These are phyloP conservation scores for Mercenaria mercenaria DNA, from an alignment of 1,140 invertebrate genomes.

Conservation along the genomic window DNA sequence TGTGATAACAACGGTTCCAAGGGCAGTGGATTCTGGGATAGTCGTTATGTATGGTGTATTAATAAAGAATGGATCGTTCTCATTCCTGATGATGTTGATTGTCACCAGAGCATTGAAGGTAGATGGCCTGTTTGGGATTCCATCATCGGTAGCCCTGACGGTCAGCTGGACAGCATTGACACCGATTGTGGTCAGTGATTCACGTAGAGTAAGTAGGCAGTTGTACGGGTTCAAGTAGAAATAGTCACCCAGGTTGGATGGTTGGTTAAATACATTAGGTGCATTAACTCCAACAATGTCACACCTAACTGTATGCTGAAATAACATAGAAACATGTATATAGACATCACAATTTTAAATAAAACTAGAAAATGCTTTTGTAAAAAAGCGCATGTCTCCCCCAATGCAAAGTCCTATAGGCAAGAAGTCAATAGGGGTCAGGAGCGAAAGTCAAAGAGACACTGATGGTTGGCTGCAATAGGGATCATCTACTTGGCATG, in stretches of 20 bases:
- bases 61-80: constrained; percentile 74
- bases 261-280: constrained; percentile 62
- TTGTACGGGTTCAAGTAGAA: constrained; percentile 77
- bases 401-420: too few relatives aligned
- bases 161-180: constrained; percentile 64
- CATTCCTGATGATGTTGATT: constrained; percentile 76
- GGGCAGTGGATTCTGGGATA: constrained; percentile 70
- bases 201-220: constrained; percentile 72
- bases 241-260: constrained; percentile 68
- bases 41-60: constrained; percentile 65
- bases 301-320: constrained; percentile 72
- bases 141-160: constrained; percentile 74
- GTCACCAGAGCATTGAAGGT: constrained; percentile 67
- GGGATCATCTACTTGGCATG: too few relatives aligned
- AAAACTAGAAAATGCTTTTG: too few relatives aligned
- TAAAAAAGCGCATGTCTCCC: too few relatives aligned
- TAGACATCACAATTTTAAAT: too few relatives aligned
- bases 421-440: too few relatives aligned
- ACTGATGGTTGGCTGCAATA: too few relatives aligned
- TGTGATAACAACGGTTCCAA: constrained; percentile 69
- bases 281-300: constrained; percentile 40
- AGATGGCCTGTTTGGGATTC: constrained; percentile 66
- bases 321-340: constrained; percentile 24
- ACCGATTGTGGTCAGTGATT: constrained; percentile 66
- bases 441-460: too few relatives aligned